A percentile compares a stretch with the other conserved stretches of the same genome.
Conservation (phyloP, 2,113 vertebrate genomes). For the Nanorana parkeri region DNA sequence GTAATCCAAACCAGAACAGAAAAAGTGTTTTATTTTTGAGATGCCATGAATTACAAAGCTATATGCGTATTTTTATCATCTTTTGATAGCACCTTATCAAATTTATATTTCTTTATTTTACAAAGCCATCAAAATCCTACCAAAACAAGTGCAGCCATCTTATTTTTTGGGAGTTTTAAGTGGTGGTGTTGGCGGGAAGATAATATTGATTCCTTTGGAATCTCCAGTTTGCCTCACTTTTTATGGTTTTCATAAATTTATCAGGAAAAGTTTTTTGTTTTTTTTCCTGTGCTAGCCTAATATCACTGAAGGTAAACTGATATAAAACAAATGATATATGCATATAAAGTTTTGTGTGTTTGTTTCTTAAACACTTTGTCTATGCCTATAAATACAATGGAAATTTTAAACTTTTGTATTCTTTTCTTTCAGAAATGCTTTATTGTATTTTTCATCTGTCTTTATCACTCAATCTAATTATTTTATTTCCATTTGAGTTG, state of each 20-base stretch:
- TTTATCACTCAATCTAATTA: slow-evolving; percentile 72
- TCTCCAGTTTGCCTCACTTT: slow-evolving; percentile 79
- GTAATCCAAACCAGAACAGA: no score
- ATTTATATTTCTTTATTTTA: not conserved
- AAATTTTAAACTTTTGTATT: slow-evolving; percentile 60
- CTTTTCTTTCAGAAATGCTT: slow-evolving; percentile 65
- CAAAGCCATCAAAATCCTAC: not conserved
- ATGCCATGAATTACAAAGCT: no score
- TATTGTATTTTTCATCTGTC: slow-evolving; percentile 77
- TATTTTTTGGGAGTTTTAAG: slow-evolving; percentile 60
- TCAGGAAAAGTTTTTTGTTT: slow-evolving; percentile 73
- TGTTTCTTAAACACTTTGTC: slow-evolving; percentile 24
- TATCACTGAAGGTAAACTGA: slow-evolving; percentile 81
- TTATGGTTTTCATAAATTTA: slow-evolving; percentile 84
- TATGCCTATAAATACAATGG: slow-evolving; percentile 21
- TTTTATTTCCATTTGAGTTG: slow-evolving; percentile 56
- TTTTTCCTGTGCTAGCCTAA: slow-evolving; percentile 79
- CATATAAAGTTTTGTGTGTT: slow-evolving; percentile 19
- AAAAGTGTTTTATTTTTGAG: no score
- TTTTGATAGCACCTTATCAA: not conserved
- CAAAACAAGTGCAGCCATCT: slow-evolving; percentile 19
- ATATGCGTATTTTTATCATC: not conserved
- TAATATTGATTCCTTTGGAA: slow-evolving; percentile 86
- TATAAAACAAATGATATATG: slow-evolving; percentile 4
- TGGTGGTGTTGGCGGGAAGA: slow-evolving; percentile 82